Evolutionary conservation across 2,113 vertebrate genomes (phyloP).

Genomic region (Takifugu flavidus): DNA sequence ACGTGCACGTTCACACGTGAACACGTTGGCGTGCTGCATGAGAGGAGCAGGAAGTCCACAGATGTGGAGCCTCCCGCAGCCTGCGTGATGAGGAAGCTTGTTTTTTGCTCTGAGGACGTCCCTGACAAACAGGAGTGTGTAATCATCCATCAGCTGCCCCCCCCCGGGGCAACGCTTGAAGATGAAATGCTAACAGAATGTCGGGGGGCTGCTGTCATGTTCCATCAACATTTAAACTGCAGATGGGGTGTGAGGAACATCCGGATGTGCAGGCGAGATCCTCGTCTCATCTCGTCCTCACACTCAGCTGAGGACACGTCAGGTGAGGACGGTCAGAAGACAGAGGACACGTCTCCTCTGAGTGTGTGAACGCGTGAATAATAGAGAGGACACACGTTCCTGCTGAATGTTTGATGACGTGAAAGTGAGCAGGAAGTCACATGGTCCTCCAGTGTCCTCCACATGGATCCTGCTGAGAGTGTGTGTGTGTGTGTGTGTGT

Average conservation of each 20-base stretch:
- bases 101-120: not conserved
- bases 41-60: not conserved
- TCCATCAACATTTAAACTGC: conserved; percentile 14
- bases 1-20: too few species aligned
- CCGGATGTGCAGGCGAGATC: not conserved
- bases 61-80: not conserved
- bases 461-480: not conserved
- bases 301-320: too few species aligned
- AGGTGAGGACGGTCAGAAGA: too few species aligned
- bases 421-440: conserved; percentile 72
- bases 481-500: not conserved
- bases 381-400: conserved; percentile 63
- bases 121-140: not conserved
- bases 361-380: conserved; percentile 63
- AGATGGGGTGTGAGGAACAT: conserved; percentile 32
- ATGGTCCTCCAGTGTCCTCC: too few species aligned
- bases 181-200: conserved; percentile 16
- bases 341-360: not conserved
- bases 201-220: not conserved
- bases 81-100: too few species aligned
- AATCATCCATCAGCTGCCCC: not conserved
- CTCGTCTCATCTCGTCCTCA: too few species aligned
- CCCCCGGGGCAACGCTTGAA: conserved; percentile 12
- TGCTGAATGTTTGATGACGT: conserved; percentile 72
- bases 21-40: not conserved